Conservation (phyloP, 2,797 vertebrate species). For the Lophius americanus region DNA sequence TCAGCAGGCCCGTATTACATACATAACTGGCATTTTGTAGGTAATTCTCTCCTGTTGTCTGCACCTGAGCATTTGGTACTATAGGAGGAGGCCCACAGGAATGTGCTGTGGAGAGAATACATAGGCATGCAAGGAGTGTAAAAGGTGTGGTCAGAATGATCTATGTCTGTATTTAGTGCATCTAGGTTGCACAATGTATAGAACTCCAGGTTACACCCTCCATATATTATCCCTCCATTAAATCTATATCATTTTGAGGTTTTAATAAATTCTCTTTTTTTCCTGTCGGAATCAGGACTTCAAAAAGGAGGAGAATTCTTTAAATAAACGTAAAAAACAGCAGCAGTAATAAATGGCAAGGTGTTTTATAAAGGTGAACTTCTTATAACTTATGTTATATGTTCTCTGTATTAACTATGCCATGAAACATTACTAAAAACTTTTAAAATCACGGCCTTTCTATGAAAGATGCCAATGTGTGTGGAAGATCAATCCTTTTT, state of each 20-base stretch:
- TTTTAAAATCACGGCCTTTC: neutral
- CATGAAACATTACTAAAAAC: neutral
- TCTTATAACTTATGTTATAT: too few relatives aligned
- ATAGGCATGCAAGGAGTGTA: neutral
- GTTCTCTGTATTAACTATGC: neutral
- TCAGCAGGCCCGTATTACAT: constrained; percentile 81
- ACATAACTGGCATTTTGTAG: constrained; percentile 81
- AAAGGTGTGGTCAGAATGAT: neutral
- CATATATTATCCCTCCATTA: neutral
- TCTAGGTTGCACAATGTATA: neutral
- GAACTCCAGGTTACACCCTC: neutral
- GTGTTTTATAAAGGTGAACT: too few relatives aligned
- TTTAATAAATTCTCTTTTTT: too few relatives aligned
- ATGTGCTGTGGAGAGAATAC: constrained; percentile 66
- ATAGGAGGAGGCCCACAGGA: constrained; percentile 82
- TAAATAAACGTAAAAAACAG: too few relatives aligned
- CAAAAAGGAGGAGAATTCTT: too few relatives aligned
- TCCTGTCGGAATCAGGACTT: too few relatives aligned
- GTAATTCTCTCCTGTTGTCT: constrained; percentile 71
- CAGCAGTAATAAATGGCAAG: too few relatives aligned
- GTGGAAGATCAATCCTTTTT: neutral
- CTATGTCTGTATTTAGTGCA: too few relatives aligned
- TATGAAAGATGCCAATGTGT: too few relatives aligned
- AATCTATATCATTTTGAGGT: too few relatives aligned
- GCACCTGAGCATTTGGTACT: constrained; percentile 79